A percentile compares a stretch with the other conserved stretches of the same genome.
Evolutionary conservation across 2,797 vertebrate genomes (phyloP).

Genomic region (Anguilla pacifica): DNA sequence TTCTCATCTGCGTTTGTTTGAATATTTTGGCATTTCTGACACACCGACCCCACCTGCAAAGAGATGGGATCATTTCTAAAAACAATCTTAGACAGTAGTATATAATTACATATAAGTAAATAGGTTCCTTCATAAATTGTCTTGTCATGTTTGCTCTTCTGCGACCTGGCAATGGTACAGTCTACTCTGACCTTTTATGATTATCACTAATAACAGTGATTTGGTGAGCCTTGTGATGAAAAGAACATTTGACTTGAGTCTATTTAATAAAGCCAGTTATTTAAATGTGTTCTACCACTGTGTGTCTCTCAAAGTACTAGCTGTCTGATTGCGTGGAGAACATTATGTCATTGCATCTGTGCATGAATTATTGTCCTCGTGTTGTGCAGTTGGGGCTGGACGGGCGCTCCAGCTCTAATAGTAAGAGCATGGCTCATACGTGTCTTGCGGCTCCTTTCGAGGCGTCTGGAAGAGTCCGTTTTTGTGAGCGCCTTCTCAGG

Average conservation of each 20-base stretch:
- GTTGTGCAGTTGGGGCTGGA: too few relatives aligned
- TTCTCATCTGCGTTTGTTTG: background rate
- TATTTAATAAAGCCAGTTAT: background rate
- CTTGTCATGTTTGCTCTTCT: background rate
- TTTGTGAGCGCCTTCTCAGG: too few relatives aligned
- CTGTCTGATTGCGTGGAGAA: background rate
- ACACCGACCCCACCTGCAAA: background rate
- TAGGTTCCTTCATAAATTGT: too few relatives aligned
- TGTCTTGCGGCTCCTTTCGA: background rate
- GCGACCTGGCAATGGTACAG: background rate
- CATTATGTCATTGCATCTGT: background rate
- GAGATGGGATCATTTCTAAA: background rate
- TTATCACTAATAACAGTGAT: background rate
- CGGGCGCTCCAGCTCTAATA: too few relatives aligned
- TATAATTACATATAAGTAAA: background rate
- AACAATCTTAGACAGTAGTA: too few relatives aligned
- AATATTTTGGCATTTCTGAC: background rate
- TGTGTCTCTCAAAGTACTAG: background rate
- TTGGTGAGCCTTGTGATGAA: background rate
- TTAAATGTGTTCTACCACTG: background rate
- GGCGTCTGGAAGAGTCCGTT: background rate
- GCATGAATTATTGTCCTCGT: background rate
- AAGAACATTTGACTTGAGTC: background rate
- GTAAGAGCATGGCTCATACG: too few relatives aligned
- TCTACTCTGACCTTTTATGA: background rate